Conservation (phyloP, 2,888 invertebrate species). For the Magallana nippona region DNA sequence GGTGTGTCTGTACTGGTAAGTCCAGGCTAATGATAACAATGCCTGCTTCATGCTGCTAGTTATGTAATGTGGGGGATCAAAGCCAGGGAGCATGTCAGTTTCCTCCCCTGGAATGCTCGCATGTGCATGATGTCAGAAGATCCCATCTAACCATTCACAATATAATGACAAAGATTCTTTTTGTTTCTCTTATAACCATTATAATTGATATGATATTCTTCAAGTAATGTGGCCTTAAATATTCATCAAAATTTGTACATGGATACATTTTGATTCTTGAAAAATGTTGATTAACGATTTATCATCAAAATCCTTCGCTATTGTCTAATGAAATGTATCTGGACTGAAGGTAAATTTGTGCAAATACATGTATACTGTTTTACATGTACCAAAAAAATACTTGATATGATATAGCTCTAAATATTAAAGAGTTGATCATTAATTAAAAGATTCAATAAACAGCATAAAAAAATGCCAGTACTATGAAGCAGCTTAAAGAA, state of each 20-base stretch:
- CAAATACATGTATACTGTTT: too few species aligned
- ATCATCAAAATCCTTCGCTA: too few species aligned
- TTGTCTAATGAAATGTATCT: too few species aligned
- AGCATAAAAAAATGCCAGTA: not conserved
- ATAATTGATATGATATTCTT: too few species aligned
- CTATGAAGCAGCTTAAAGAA: not conserved
- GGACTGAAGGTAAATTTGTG: too few species aligned
- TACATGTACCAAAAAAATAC: too few species aligned
- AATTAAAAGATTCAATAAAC: not conserved
- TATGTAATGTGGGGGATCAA: constrained; percentile 16
- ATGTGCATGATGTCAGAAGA: constrained; percentile 11
- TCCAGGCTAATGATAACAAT: not conserved
- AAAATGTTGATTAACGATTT: too few species aligned
- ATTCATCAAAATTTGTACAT: too few species aligned
- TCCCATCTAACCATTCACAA: not conserved
- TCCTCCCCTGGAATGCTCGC: not conserved
- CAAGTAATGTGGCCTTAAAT: too few species aligned
- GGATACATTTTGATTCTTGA: too few species aligned
- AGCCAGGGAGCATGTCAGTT: constrained; percentile 1
- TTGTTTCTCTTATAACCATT: too few species aligned
- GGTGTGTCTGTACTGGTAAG: not conserved
- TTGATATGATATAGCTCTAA: not conserved
- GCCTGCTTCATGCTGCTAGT: not conserved
- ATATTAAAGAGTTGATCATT: not conserved
- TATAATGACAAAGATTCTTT: not conserved